Conservation (phyloP, 2,888 invertebrate species). For the Drosophila formosana region DNA sequence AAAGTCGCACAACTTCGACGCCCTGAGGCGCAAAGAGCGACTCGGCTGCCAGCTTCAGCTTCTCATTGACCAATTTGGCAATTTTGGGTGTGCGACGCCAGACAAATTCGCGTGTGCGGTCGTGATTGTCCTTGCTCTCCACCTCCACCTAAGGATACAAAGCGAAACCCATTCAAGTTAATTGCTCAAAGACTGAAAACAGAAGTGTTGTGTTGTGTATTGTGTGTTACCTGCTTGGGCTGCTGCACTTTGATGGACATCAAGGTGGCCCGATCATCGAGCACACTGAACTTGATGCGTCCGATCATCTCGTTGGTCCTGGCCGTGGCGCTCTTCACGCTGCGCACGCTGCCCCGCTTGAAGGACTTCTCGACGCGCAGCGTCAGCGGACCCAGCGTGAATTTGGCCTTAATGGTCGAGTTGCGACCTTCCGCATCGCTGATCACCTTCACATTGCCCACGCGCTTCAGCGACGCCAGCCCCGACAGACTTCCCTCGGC, state of each 20-base stretch:
- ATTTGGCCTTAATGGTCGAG: constrained; percentile 93
- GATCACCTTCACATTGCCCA: constrained; percentile 92
- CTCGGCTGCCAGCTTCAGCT: constrained; percentile 87
- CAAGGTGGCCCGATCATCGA: constrained; percentile 92
- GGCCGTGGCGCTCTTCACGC: constrained; percentile 93
- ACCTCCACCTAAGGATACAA: constrained; percentile 89
- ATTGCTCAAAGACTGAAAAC: constrained; percentile 50
- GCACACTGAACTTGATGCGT: constrained; percentile 90
- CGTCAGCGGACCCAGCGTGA: constrained; percentile 91
- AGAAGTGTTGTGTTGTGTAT: background rate
- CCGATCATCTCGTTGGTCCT: constrained; percentile 95
- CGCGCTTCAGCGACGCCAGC: constrained; percentile 91
- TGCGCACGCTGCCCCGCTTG: constrained; percentile 91
- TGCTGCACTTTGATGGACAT: constrained; percentile 94
- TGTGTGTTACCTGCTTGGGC: constrained; percentile 90
- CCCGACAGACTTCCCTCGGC: constrained; percentile 93
- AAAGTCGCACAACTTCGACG: constrained; percentile 83
- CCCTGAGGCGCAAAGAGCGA: constrained; percentile 83
- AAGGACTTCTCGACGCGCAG: constrained; percentile 88
- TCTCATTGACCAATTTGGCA: constrained; percentile 93
- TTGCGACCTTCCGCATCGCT: constrained; percentile 90
- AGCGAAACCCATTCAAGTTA: constrained; percentile 33
- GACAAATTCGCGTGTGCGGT: constrained; percentile 92
- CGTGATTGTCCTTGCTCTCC: constrained; percentile 92
- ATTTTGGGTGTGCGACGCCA: constrained; percentile 94